Percentiles rank a stretch among this genome's conserved stretches.
Conservation (phyloP, 2,113 vertebrate genomes). For the Oreochromis aureus region DNA sequence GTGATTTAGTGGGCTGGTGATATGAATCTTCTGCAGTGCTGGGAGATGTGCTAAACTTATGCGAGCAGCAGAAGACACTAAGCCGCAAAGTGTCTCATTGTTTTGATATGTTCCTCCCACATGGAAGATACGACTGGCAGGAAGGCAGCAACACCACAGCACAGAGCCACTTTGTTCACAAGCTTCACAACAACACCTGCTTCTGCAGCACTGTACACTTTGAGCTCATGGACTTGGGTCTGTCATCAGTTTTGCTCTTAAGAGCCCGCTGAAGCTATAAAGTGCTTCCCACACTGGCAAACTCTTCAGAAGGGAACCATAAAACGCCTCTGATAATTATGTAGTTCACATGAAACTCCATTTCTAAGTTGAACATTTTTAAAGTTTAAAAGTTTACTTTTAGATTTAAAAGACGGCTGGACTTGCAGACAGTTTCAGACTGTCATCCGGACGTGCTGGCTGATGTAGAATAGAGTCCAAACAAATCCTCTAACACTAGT, state of each 20-base stretch:
- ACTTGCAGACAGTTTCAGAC: neutral
- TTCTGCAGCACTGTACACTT: constrained; percentile 32
- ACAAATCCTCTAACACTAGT: neutral
- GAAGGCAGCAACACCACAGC: constrained; percentile 13
- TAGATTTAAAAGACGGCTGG: neutral
- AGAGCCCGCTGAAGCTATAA: constrained; percentile 33
- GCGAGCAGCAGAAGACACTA: neutral
- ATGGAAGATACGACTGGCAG: constrained; percentile 19
- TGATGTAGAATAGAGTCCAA: neutral
- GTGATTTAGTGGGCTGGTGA: constrained; percentile 23
- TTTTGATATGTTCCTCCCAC: constrained; percentile 46
- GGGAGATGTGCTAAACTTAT: neutral
- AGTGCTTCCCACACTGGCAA: constrained; percentile 50
- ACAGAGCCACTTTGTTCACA: neutral
- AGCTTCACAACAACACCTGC: constrained; percentile 52
- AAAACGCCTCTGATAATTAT: constrained; percentile 30
- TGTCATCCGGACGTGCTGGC: neutral
- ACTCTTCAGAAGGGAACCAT: constrained; percentile 17
- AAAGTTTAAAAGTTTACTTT: neutral
- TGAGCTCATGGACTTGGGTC: constrained; percentile 15
- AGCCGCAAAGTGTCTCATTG: constrained; percentile 20
- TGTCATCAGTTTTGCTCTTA: constrained; percentile 49
- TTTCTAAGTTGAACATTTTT: neutral
- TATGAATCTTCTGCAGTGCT: neutral
- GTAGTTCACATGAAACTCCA: neutral